phyloP scores from a whole-genome alignment of 2,888 invertebrate genomes.

The Pantelozetes paolii region DNA sequence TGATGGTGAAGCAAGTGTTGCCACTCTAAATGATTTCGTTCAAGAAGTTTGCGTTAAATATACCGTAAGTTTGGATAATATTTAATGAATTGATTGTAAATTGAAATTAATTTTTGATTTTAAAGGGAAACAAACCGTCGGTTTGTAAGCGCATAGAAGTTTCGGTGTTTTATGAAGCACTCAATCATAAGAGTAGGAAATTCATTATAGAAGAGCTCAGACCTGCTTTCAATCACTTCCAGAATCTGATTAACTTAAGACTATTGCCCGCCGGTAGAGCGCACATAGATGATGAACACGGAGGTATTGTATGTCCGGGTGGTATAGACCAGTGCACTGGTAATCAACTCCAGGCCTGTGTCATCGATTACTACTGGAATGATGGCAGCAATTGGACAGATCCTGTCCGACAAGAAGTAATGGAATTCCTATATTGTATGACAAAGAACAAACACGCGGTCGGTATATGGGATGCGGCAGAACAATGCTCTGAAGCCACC shows the following conservation, averaged over 20 bases:
- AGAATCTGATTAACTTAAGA: slow-evolving; percentile 31
- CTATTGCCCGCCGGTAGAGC: slow-evolving; percentile 32
- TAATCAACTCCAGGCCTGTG: slow-evolving; percentile 37
- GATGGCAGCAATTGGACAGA: slow-evolving; percentile 34
- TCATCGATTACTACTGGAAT: slow-evolving; percentile 37
- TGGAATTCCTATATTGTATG: slow-evolving; percentile 36
- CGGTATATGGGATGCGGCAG: neutral
- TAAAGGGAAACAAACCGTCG: slow-evolving; percentile 8
- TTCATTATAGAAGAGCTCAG: slow-evolving; percentile 33
- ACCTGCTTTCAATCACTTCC: slow-evolving; percentile 31
- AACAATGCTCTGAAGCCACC: slow-evolving; percentile 27
- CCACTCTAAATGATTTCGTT: neutral
- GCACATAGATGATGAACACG: neutral
- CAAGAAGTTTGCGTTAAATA: slow-evolving; percentile 33
- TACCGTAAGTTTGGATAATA: slow-evolving; percentile 7
- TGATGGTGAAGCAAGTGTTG: slow-evolving; percentile 24
- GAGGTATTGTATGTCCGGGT: slow-evolving; percentile 10
- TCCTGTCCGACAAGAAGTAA: slow-evolving; percentile 33
- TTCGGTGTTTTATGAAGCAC: slow-evolving; percentile 32
- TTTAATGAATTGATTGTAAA: neutral
- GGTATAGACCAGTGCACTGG: slow-evolving; percentile 27
- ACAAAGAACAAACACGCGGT: slow-evolving; percentile 33
- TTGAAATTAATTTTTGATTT: slow-evolving; percentile 2
- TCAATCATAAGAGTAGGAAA: slow-evolving; percentile 31
- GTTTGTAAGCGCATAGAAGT: slow-evolving; percentile 32